A percentile compares a stretch with the other conserved stretches of the same genome.
Conservation (phyloP, 2,888 invertebrate species). For the Deladenus siricidicola region DNA sequence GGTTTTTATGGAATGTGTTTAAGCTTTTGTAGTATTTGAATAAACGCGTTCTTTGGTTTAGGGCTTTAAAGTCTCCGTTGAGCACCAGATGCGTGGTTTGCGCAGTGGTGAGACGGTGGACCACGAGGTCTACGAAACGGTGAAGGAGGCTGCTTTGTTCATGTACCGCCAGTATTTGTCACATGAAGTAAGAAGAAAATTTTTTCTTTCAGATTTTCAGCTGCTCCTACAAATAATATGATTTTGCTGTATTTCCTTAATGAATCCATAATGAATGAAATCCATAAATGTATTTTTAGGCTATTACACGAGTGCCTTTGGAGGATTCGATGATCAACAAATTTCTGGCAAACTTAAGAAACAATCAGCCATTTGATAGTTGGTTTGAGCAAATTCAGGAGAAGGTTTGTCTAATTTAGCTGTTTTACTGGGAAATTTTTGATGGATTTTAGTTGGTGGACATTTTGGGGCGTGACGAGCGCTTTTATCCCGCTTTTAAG, state of each 20-base stretch:
- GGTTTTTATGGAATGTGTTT: too few species aligned
- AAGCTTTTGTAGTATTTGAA: too few species aligned
- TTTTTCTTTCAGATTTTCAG: slow-evolving; percentile 10
- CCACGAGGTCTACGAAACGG: slow-evolving; percentile 53
- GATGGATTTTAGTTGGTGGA: slow-evolving; percentile 35
- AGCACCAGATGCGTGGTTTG: slow-evolving; percentile 61
- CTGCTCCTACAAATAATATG: neutral
- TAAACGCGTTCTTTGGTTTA: too few species aligned
- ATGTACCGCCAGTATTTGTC: slow-evolving; percentile 72
- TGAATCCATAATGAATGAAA: neutral
- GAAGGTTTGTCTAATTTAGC: slow-evolving; percentile 26
- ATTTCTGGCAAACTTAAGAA: slow-evolving; percentile 62
- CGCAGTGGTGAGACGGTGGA: slow-evolving; percentile 49
- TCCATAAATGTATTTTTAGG: too few species aligned
- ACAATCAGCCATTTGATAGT: slow-evolving; percentile 63
- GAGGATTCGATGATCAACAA: slow-evolving; percentile 63
- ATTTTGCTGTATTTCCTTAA: neutral
- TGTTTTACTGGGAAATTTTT: too few species aligned
- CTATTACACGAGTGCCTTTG: slow-evolving; percentile 62
- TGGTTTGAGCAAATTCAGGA: slow-evolving; percentile 78
- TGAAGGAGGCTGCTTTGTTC: slow-evolving; percentile 66
- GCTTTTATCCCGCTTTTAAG: slow-evolving; percentile 64
- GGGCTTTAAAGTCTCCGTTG: slow-evolving; percentile 61
- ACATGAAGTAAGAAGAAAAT: slow-evolving; percentile 59
- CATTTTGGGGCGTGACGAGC: slow-evolving; percentile 59